Evolutionary conservation across 2,113 vertebrate genomes (phyloP).

Genomic region (Cheirogaleus medius): DNA sequence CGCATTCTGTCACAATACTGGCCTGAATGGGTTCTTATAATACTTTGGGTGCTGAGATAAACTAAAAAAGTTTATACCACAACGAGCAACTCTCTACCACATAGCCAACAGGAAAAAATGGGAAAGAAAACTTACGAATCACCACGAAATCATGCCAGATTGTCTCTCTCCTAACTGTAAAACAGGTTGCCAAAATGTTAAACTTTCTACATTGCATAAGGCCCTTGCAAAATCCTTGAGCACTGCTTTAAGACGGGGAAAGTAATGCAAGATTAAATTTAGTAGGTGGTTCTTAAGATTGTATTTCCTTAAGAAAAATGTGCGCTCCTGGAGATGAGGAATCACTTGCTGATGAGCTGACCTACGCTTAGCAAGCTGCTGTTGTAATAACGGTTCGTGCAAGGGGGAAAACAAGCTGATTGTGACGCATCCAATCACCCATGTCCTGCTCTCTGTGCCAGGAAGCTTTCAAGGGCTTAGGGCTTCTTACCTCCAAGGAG

Average conservation of each 20-base stretch:
- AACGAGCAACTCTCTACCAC: neutral
- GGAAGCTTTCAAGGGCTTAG: neutral
- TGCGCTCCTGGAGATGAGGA: neutral
- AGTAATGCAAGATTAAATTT: neutral
- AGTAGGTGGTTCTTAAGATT: neutral
- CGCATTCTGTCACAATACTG: neutral
- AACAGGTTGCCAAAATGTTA: neutral
- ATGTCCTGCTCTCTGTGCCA: neutral
- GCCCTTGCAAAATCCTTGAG: neutral
- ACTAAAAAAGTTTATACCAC: neutral
- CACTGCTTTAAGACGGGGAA: neutral
- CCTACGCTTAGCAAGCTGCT: neutral
- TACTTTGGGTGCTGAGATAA: neutral
- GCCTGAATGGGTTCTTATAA: neutral
- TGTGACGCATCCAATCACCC: neutral
- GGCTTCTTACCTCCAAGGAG: slow-evolving; percentile 93
- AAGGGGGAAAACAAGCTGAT: neutral
- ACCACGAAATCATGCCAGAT: neutral
- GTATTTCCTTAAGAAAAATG: neutral
- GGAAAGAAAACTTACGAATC: neutral
- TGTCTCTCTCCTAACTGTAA: neutral
- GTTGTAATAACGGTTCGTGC: slow-evolving; percentile 21
- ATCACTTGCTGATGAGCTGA: slow-evolving; percentile 18
- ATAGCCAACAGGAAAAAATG: neutral
- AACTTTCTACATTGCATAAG: neutral